A percentile compares a stretch with the other conserved stretches of the same genome.
Conservation (phyloP, 1,140 invertebrate species). For the Drosophila nikananu region DNA sequence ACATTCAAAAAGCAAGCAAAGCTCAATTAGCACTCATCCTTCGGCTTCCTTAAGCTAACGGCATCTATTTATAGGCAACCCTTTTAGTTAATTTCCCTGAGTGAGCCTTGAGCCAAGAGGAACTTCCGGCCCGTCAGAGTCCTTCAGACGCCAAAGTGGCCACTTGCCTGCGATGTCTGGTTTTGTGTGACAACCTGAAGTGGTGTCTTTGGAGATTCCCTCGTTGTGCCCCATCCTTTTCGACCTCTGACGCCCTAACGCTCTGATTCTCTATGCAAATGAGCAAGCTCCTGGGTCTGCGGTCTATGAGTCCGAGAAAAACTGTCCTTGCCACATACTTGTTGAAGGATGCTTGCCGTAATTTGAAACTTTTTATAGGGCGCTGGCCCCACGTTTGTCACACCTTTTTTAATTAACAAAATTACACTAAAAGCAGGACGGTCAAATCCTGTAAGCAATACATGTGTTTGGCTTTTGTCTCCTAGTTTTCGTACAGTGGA, state of each 20-base stretch:
- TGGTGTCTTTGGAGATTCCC: constrained; percentile 20
- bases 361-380: constrained; percentile 47
- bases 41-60: not conserved
- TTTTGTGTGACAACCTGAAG: constrained; percentile 42
- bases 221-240: not conserved
- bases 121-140: constrained; percentile 26
- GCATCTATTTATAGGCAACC: constrained; percentile 6
- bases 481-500: not conserved
- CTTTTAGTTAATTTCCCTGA: constrained; percentile 15
- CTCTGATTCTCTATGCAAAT: constrained; percentile 57
- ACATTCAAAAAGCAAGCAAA: not conserved
- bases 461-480: constrained; percentile 7
- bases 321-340: constrained; percentile 39
- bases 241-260: not conserved
- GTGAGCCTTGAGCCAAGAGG: not conserved
- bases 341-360: constrained; percentile 42
- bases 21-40: not conserved
- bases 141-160: constrained; percentile 37
- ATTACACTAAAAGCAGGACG: constrained; percentile 38
- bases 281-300: constrained; percentile 28
- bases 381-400: constrained; percentile 43
- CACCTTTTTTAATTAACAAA: constrained; percentile 76
- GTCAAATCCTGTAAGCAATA: constrained; percentile 21
- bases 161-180: constrained; percentile 37
- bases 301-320: constrained; percentile 7